A percentile compares a stretch with the other conserved stretches of the same genome.
Conservation (phyloP, 1,140 invertebrate genomes). For the Acromyrmex heyeri region DNA sequence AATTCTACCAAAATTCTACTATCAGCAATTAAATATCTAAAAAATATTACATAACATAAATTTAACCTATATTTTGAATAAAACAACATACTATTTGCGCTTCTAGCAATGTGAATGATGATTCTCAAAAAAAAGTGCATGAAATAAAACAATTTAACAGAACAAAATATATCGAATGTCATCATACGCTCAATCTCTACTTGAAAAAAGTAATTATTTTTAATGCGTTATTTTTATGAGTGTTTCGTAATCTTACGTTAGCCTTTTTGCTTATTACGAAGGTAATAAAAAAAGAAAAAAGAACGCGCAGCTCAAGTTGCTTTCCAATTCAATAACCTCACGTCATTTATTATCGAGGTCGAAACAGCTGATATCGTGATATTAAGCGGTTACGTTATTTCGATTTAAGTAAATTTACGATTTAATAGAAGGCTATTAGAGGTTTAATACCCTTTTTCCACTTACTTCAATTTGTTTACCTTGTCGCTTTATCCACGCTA, state of each 20-base stretch:
- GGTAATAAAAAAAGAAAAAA: constrained; percentile 7
- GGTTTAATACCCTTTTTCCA: background rate
- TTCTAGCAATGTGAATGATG: background rate
- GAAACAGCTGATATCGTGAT: constrained; percentile 17
- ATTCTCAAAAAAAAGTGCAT: background rate
- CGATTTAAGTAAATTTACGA: background rate
- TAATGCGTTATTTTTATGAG: background rate
- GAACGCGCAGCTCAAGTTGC: background rate
- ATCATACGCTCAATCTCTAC: background rate
- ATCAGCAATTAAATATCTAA: background rate
- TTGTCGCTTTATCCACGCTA: background rate
- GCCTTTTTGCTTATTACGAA: background rate
- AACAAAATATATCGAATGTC: background rate
- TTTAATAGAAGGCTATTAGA: too few relatives aligned
- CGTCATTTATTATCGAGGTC: constrained; percentile 37
- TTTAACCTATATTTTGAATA: constrained; percentile 1
- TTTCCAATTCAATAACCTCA: constrained; percentile 33
- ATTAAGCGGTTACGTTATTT: constrained; percentile 17
- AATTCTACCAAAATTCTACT: background rate
- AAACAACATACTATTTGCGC: background rate
- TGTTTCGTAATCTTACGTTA: background rate
- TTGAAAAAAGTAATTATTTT: background rate
- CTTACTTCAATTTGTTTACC: constrained; percentile 9
- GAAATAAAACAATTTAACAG: background rate
- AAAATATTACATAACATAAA: background rate